These are phyloP conservation scores for Therioaphis trifolii DNA, from an alignment of 2,888 invertebrate species.

Conservation along the genomic window DNA sequence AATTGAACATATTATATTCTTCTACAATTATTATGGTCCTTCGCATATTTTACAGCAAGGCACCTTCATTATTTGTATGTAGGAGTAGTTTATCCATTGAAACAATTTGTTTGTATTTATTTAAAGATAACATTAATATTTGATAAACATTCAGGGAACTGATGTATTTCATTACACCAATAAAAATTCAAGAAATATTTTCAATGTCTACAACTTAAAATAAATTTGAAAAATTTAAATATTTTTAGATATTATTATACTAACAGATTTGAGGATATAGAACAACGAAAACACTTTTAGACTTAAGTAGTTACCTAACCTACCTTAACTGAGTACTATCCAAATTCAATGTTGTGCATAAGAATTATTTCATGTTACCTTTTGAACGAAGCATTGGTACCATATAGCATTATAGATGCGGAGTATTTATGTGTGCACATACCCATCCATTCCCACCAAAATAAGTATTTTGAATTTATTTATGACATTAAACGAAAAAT, in stretches of 20 bases:
- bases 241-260: conserved; percentile 1
- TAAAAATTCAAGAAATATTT: background rate
- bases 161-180: background rate
- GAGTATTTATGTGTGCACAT: too few species aligned
- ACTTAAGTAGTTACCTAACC: too few species aligned
- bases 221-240: conserved; percentile 21
- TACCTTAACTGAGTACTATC: too few species aligned
- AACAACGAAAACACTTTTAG: background rate
- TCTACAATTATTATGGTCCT: too few species aligned
- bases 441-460: background rate
- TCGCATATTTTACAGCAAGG: too few species aligned
- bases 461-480: background rate
- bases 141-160: background rate
- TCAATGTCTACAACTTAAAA: background rate
- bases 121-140: background rate
- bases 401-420: too few species aligned
- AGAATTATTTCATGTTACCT: too few species aligned
- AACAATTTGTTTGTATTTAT: background rate
- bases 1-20: too few species aligned
- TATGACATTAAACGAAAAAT: background rate
- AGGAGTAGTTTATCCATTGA: background rate
- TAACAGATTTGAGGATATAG: background rate
- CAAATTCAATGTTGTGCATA: too few species aligned
- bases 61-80: too few species aligned
- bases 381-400: too few species aligned